Conservation (phyloP, 2,888 invertebrate species). For the Amphipoea lucens region DNA sequence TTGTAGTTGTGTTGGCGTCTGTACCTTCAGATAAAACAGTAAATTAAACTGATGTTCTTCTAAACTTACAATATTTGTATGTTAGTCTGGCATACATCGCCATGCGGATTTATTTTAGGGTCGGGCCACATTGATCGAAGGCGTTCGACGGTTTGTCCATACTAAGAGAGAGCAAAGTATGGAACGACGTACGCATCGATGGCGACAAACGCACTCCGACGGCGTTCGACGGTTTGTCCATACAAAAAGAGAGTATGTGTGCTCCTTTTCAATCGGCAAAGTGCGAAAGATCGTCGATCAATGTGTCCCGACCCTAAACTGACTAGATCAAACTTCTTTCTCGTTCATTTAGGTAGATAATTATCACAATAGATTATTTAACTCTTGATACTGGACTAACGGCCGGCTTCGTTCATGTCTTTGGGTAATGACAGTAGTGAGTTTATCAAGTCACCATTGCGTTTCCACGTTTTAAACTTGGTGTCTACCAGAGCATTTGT, state of each 20-base stretch:
- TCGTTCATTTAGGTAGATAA: conserved; percentile 35
- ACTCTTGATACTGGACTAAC: conserved; percentile 75
- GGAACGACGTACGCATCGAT: too few relatives aligned
- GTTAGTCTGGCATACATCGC: neutral
- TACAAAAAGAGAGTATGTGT: too few relatives aligned
- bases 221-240: too few relatives aligned
- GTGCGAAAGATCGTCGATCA: too few relatives aligned
- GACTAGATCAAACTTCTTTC: conserved; percentile 38
- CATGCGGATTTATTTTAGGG: conserved; percentile 10
- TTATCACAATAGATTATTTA: conserved; percentile 36
- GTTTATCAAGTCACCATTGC: conserved; percentile 93
- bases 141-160: too few relatives aligned
- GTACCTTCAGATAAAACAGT: neutral
- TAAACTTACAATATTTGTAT: conserved; percentile 17
- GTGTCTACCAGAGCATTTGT: conserved; percentile 75
- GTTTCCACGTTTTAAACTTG: conserved; percentile 87
- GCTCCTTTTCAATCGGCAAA: too few relatives aligned
- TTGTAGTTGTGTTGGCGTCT: too few relatives aligned
- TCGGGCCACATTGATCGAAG: too few relatives aligned
- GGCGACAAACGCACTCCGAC: too few relatives aligned
- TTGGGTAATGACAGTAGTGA: conserved; percentile 94
- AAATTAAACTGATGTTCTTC: conserved; percentile 19
- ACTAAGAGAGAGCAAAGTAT: too few relatives aligned
- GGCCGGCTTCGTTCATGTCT: conserved; percentile 93
- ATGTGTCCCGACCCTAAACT: neutral